Percentiles rank a stretch among this genome's conserved stretches.
Evolutionary conservation across 2,888 invertebrate genomes (phyloP).

Genomic region (Mamestra brassicae): DNA sequence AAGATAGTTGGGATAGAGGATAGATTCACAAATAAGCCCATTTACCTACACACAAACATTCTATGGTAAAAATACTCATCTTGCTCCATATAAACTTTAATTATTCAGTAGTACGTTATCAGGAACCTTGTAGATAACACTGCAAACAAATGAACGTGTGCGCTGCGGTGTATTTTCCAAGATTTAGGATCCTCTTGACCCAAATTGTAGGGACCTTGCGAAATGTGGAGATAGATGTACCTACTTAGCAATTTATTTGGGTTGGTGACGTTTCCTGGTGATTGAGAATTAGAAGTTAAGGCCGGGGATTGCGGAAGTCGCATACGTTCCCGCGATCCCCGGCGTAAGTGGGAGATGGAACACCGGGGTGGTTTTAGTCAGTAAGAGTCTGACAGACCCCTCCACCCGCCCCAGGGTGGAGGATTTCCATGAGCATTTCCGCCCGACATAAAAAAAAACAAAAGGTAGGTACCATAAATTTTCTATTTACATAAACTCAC

Average conservation of each 20-base stretch:
- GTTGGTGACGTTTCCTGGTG: conserved; percentile 7
- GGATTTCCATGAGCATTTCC: too few species aligned
- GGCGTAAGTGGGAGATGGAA: too few species aligned
- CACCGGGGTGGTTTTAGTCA: too few species aligned
- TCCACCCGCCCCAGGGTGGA: too few species aligned
- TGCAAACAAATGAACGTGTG: conserved; percentile 20
- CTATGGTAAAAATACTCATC: conserved; percentile 37
- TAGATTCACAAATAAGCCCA: not conserved
- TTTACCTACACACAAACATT: too few species aligned
- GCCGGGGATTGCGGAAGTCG: not conserved
- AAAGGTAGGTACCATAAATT: too few species aligned
- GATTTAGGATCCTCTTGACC: conserved; percentile 50
- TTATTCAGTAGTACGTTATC: conserved; percentile 50
- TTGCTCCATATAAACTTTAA: conserved; percentile 15
- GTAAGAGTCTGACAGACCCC: too few species aligned
- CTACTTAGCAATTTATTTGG: not conserved
- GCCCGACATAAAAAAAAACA: too few species aligned
- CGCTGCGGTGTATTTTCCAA: conserved; percentile 42
- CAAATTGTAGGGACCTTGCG: conserved; percentile 37
- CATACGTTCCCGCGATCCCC: too few species aligned
- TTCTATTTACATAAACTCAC: too few species aligned
- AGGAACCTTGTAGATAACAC: conserved; percentile 56
- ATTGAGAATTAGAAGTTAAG: not conserved
- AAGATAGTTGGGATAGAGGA: too few species aligned
- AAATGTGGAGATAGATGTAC: conserved; percentile 2